Base-by-base conservation (phyloP, 35 echinoderm and acorn worm genomes). In the Eucidaris tribuloides region DNA sequence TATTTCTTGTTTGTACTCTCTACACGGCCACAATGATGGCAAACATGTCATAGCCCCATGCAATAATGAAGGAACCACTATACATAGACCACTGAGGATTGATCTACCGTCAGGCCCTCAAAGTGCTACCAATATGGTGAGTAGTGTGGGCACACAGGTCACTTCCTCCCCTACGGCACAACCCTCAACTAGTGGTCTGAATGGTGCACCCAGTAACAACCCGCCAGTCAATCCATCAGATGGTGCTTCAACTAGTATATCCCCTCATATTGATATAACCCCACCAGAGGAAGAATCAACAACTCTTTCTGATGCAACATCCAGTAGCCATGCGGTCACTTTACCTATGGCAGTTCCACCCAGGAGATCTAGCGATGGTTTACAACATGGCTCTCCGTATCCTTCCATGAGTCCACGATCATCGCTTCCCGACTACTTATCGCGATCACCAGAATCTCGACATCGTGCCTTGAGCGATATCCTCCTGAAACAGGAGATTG, bases 401-500 rank as follows among this genome's bases (percentile, higher is more conserved):
- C 68, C 41, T 1, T 41, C 35, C 44, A 33, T 74, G 7, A 74
- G 68, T 44, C 68, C 68, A 38, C 33, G 68, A 9, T 74, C 68
- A 7, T 74, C 68, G 7, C 37, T 74, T 14, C 68, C 68, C 1
- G 11, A 38, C 35, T 42, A 40, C 44, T 22, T 74, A 1, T 19
- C 41, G 0, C 76, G 42, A 2, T 88, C 85, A 0, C 77, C 85
- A 17, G 85, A 79, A 19, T n/a, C 52, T 30, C 17, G 88, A 7
- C 83, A 81, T 20, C 79, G 88, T 4, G 46, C 84, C 37, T 65
- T 88, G 46, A 86, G 89, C 45, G 94, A 92, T 37, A 87, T 91
- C 56, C 71, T 68, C 9, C 82, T 97, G 1, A 72, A 97, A 58
- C 60, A 81, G 59, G 89, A 92, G 37, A 97, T 97, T 15, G 81